Conservation (phyloP, 2,888 invertebrate species). For the Eretmocerus hayati region DNA sequence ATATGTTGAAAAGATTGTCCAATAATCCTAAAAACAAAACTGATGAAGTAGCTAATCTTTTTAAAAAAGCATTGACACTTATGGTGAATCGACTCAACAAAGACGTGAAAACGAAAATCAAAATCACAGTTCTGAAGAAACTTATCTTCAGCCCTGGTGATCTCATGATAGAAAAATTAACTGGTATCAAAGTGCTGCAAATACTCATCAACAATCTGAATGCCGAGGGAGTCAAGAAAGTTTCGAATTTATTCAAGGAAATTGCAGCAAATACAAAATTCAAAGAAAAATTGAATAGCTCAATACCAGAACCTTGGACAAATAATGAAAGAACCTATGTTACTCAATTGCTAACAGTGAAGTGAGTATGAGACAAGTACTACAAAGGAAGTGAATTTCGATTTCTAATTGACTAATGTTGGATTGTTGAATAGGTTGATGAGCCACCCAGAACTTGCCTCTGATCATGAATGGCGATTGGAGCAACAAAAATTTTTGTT, state of each 20-base stretch:
- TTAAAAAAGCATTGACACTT: conserved; percentile 52
- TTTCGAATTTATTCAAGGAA: conserved; percentile 57
- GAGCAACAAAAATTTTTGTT: conserved; percentile 61
- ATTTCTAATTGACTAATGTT: conserved; percentile 5
- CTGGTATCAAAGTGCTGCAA: conserved; percentile 59
- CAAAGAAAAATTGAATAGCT: conserved; percentile 50
- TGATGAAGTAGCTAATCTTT: conserved; percentile 54
- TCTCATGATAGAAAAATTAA: conserved; percentile 67
- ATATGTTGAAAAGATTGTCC: conserved; percentile 59
- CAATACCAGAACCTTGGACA: conserved; percentile 55
- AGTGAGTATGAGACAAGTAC: conserved; percentile 30
- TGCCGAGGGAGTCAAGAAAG: conserved; percentile 56
- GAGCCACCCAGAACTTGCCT: conserved; percentile 50
- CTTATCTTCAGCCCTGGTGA: conserved; percentile 64
- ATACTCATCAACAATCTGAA: conserved; percentile 57
- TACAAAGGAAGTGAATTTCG: no score
- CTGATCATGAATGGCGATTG: conserved; percentile 59
- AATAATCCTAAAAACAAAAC: conserved; percentile 53
- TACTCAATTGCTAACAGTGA: conserved; percentile 50
- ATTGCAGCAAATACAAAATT: conserved; percentile 54
- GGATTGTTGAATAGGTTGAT: no score
- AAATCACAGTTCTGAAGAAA: conserved; percentile 57
- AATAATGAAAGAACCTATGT: conserved; percentile 64
- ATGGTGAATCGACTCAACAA: conserved; percentile 50
- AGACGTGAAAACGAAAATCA: conserved; percentile 49